Base-by-base conservation (phyloP, 1,140 invertebrate genomes). In the Drosophila asahinai region DNA sequence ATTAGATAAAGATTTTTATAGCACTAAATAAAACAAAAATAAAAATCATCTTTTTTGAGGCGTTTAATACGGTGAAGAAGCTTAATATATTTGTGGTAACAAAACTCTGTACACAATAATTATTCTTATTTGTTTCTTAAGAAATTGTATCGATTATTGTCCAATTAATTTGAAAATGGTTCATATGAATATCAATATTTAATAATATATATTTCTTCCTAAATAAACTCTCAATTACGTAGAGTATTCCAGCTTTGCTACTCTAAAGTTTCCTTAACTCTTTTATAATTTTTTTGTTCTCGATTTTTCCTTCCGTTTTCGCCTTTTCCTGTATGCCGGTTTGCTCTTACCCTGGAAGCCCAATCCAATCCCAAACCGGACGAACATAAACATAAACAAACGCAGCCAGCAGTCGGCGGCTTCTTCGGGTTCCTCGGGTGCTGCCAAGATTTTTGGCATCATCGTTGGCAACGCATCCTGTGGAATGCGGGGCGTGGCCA, bases 401-500 rank as follows among this genome's bases (percentile, higher is more conserved):
- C 70, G 66, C 73, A 72, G 74, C 52, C 65, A 65, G 64, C 49
- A 55, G 73, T 62, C 60, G 67, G 47, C 67, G 61, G 60, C 51
- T 65, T 78, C 71, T 57, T 68, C 19, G 49, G 11, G 54, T 57
- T 57, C 54, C 54, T 40, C 45, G 59, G 59, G 59, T 60, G 52
- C 73, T 86, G 83, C 83, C 86, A 89, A 90, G 54, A 71, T 79
- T 78, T 79, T 87, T 87, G 83, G 83, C 83, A 81, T 54, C 62
- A 89, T 64, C 74, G 55, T 82, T 83, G 81, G 81, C 81, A 82
- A 83, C 82, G 86, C 86, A 91, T 90, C 86, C 86, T 90, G 83
- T 75, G 80, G 72, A 72, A 75, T 83, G 74, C 58, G 68, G 64
- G 62, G 76, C 65, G 66, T 79, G 76, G 62, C 68, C 63, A 70